Evolutionary conservation across 2,888 invertebrate genomes (phyloP).

Genomic region (Drosophila siamana): DNA sequence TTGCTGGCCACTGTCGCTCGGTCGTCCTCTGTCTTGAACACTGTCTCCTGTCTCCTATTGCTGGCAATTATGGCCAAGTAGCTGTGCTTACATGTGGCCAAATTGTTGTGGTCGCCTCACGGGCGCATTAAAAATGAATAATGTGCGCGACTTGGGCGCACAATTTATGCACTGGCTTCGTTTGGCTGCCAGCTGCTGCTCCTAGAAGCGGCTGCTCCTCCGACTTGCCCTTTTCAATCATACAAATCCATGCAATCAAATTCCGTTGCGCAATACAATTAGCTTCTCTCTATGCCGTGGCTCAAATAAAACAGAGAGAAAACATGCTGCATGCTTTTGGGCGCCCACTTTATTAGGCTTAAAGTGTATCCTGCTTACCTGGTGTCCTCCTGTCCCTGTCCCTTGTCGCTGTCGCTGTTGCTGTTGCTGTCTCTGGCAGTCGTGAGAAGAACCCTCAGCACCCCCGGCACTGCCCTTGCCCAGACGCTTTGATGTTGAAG

Average conservation of each 20-base stretch:
- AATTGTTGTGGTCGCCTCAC: constrained; percentile 77
- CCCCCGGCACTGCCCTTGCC: background rate
- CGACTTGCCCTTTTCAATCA: constrained; percentile 73
- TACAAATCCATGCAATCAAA: constrained; percentile 80
- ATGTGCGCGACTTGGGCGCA: constrained; percentile 72
- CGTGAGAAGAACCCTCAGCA: background rate
- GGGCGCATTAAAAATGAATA: constrained; percentile 82
- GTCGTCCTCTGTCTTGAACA: background rate
- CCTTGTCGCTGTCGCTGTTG: background rate
- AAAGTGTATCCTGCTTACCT: constrained; percentile 65
- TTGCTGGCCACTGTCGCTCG: constrained; percentile 37
- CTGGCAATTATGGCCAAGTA: constrained; percentile 80
- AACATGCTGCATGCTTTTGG: constrained; percentile 52
- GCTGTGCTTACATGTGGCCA: constrained; percentile 79
- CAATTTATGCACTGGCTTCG: constrained; percentile 74
- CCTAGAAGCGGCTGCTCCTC: constrained; percentile 14
- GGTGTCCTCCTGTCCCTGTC: constrained; percentile 27
- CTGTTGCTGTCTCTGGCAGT: background rate
- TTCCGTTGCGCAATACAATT: constrained; percentile 76
- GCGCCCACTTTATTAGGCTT: constrained; percentile 81
- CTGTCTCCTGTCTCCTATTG: constrained; percentile 38
- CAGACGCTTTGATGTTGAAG: constrained; percentile 80
- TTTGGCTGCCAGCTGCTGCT: constrained; percentile 48
- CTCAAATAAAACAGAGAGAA: constrained; percentile 47
- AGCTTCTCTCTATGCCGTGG: constrained; percentile 54